Percentiles rank a stretch among this genome's conserved stretches.
Conservation (phyloP, 2,888 invertebrate genomes). For the Hypselothyrea guttata region DNA sequence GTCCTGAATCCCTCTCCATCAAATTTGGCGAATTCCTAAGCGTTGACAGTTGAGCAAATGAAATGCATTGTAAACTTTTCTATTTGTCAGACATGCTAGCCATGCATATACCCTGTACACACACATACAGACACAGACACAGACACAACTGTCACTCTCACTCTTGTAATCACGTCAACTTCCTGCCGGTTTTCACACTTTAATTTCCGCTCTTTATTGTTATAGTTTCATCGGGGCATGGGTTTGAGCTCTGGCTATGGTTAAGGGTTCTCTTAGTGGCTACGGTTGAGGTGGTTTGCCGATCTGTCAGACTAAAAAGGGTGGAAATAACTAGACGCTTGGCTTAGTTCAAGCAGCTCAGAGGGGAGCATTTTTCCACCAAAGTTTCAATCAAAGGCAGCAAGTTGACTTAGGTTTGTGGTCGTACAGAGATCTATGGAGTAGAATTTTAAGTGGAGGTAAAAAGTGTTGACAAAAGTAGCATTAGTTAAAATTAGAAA, state of each 20-base stretch:
- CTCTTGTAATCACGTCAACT: conserved; percentile 72
- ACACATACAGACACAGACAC: conserved; percentile 10
- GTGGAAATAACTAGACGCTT: conserved; percentile 43
- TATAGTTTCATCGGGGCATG: conserved; percentile 58
- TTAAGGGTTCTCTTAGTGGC: conserved; percentile 37
- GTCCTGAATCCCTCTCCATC: conserved; percentile 27
- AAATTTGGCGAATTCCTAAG: conserved; percentile 16
- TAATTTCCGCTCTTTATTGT: conserved; percentile 76
- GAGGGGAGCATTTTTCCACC: conserved; percentile 25
- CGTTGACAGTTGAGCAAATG: conserved; percentile 58
- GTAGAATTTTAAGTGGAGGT: not conserved
- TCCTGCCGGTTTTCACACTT: conserved; percentile 77
- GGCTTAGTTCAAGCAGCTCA: conserved; percentile 18
- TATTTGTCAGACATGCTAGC: conserved; percentile 54
- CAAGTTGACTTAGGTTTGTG: conserved; percentile 18
- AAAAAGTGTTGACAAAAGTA: not conserved
- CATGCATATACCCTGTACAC: conserved; percentile 26
- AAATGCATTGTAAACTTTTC: conserved; percentile 72
- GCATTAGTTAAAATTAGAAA: not conserved
- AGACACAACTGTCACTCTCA: conserved; percentile 30
- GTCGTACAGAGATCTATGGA: not conserved
- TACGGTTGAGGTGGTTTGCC: conserved; percentile 56
- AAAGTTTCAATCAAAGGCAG: conserved; percentile 31
- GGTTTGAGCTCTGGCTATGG: conserved; percentile 28
- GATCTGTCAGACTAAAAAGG: conserved; percentile 55